Conservation (phyloP, 2,888 invertebrate genomes). For the Bombyx huttoni region DNA sequence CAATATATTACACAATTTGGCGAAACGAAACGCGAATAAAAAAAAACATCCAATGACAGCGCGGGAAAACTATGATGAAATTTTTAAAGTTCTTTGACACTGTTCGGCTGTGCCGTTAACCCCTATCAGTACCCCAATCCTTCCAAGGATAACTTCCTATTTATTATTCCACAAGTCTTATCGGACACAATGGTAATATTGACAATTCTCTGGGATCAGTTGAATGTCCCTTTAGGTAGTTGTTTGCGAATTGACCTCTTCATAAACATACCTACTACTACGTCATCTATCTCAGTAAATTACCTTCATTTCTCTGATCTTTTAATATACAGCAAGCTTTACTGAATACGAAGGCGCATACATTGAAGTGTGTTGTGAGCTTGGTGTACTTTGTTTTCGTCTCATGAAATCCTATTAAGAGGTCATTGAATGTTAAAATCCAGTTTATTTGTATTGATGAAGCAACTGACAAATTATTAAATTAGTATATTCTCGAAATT, state of each 20-base stretch:
- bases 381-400: too few species aligned
- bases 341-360: too few species aligned
- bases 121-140: neutral
- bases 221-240: neutral
- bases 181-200: neutral
- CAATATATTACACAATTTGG: neutral
- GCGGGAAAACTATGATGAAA: neutral
- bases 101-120: neutral
- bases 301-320: conserved; percentile 8
- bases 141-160: neutral
- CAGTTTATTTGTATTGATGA: too few species aligned
- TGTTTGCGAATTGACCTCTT: neutral
- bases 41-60: neutral
- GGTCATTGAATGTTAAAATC: too few species aligned
- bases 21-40: neutral
- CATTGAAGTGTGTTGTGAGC: too few species aligned
- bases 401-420: too few species aligned
- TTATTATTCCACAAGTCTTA: neutral
- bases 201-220: neutral
- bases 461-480: too few species aligned
- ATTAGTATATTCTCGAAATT: too few species aligned
- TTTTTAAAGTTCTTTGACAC: neutral
- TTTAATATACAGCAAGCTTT: too few species aligned
- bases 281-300: too few species aligned
- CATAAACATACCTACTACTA: neutral